Evolutionary conservation across 2,797 vertebrate species (phyloP).

Genomic region (Siniperca obscura): DNA sequence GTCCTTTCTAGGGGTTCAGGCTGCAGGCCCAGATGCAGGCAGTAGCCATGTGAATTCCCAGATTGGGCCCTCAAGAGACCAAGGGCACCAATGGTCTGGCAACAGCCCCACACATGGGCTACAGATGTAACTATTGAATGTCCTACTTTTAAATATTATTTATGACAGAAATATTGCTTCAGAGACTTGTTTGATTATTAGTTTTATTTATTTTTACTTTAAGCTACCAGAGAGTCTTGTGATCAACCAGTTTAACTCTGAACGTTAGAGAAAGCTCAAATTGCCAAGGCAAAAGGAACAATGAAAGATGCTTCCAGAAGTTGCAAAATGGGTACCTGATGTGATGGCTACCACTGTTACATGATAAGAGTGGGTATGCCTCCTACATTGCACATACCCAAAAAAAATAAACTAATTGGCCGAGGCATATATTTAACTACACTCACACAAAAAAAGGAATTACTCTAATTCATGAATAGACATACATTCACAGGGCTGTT

Average conservation of each 20-base stretch:
- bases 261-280: background rate
- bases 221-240: background rate
- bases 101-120: conserved; percentile 15
- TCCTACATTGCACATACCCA: background rate
- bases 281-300: conserved; percentile 3
- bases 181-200: background rate
- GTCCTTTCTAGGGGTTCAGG: conserved; percentile 9
- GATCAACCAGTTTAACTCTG: background rate
- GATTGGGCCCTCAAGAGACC: conserved; percentile 26
- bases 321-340: background rate
- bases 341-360: background rate
- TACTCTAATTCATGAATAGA: conserved; percentile 7
- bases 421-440: background rate
- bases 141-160: conserved; percentile 28
- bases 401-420: background rate
- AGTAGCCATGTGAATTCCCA: conserved; percentile 19
- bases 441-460: background rate
- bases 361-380: background rate
- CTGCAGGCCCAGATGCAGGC: conserved; percentile 38
- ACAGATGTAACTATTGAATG: conserved; percentile 37
- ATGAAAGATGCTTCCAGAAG: background rate
- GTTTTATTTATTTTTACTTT: conserved; percentile 7
- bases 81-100: conserved; percentile 52
- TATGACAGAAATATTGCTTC: conserved; percentile 10
- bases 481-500: background rate